phyloP scores from a whole-genome alignment of 1,140 invertebrate species.

The Drosophila santomea region DNA sequence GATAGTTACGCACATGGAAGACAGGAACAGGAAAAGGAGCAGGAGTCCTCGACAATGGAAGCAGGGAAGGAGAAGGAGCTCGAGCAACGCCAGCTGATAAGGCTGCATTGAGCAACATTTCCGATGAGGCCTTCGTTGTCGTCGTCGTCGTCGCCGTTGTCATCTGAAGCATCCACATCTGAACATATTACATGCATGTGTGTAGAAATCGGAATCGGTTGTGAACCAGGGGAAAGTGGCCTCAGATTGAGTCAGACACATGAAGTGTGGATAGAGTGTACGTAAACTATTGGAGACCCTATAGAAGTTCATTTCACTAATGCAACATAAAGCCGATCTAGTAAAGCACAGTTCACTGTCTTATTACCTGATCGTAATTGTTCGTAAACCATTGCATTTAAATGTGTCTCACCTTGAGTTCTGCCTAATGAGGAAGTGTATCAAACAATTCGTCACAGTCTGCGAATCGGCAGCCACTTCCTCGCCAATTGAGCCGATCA shows the following conservation, averaged over 20 bases:
- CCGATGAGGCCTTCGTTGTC: slow-evolving; percentile 50
- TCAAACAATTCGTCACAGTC: slow-evolving; percentile 23
- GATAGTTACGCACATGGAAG: slow-evolving; percentile 13
- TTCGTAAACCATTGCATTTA: neutral
- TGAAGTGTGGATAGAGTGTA: neutral
- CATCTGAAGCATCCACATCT: slow-evolving; percentile 9
- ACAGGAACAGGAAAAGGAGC: slow-evolving; percentile 48
- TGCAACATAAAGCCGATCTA: too few species aligned
- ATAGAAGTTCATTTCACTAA: too few species aligned
- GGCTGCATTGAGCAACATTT: slow-evolving; percentile 56
- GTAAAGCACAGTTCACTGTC: neutral
- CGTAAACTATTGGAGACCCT: neutral
- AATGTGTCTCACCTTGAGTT: too few species aligned
- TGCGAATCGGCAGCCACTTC: slow-evolving; percentile 8
- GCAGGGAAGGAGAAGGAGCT: slow-evolving; percentile 11
- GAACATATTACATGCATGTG: slow-evolving; percentile 15
- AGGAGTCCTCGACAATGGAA: slow-evolving; percentile 26
- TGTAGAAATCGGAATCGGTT: slow-evolving; percentile 19
- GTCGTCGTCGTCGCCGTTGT: slow-evolving; percentile 9
- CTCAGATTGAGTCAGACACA: slow-evolving; percentile 22
- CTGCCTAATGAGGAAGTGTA: neutral
- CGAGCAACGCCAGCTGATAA: slow-evolving; percentile 33
- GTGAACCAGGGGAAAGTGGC: slow-evolving; percentile 25
- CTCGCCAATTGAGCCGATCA: slow-evolving; percentile 47
- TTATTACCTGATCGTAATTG: neutral